A percentile compares a stretch with the other conserved stretches of the same genome.
phyloP scores from a whole-genome alignment of 2,888 invertebrate genomes.

The Drosophila anceps region DNA sequence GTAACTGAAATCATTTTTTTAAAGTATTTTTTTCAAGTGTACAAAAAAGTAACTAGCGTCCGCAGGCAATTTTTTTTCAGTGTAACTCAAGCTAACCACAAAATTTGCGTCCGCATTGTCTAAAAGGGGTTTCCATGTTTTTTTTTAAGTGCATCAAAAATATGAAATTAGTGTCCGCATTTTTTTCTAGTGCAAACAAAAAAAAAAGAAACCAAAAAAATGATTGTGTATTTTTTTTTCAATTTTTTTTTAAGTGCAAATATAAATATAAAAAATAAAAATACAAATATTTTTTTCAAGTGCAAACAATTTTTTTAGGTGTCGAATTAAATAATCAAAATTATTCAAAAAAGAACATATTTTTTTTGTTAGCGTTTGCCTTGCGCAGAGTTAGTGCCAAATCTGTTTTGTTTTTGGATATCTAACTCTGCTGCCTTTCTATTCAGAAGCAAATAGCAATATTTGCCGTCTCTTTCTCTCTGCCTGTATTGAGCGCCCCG shows the following conservation, averaged over 20 bases:
- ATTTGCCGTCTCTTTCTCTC: slow-evolving; percentile 8
- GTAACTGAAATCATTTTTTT: neutral
- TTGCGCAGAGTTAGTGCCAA: slow-evolving; percentile 23
- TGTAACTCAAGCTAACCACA: neutral
- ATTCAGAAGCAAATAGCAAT: neutral
- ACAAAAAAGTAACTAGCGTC: slow-evolving; percentile 1
- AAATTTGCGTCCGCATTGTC: slow-evolving; percentile 17
- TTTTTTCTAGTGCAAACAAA: slow-evolving; percentile 37
- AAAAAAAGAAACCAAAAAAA: neutral
- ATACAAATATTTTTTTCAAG: slow-evolving; percentile 20
- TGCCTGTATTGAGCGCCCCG: slow-evolving; percentile 9
- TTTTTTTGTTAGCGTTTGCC: slow-evolving; percentile 18
- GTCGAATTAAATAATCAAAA: neutral
- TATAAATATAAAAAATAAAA: neutral
- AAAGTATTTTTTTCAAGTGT: slow-evolving; percentile 26
- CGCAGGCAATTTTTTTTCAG: slow-evolving; percentile 28
- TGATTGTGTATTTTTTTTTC: slow-evolving; percentile 5
- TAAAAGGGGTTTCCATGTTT: slow-evolving; percentile 8
- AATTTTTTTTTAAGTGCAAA: slow-evolving; percentile 33
- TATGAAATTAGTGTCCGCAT: slow-evolving; percentile 27
- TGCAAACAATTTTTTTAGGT: slow-evolving; percentile 6
- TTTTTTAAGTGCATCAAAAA: slow-evolving; percentile 40
- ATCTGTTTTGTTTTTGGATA: neutral
- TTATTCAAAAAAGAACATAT: neutral
- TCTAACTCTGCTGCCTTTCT: slow-evolving; percentile 12